Base-by-base conservation (phyloP, 2,888 invertebrate genomes). In the Cataglyphis altisquamis region DNA sequence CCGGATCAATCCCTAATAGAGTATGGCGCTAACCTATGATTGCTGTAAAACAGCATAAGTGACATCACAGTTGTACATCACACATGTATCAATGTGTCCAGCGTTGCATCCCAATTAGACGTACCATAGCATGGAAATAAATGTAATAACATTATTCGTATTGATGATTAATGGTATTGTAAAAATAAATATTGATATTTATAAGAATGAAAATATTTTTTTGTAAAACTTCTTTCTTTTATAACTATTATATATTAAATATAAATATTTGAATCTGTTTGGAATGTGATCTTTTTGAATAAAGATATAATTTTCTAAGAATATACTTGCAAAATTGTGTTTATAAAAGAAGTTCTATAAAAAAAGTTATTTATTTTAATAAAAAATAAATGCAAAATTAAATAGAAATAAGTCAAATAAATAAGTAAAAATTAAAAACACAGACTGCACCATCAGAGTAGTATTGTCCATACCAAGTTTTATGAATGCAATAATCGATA, bases 71-170 rank as follows among this genome's bases (percentile, higher is more conserved):
- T 94, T 92, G 94, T 87, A 94, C 94, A 94, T 94, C 93, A 92
- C 91, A 93, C 91, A 92, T 91, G 91, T 91, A 90, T 93, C 93
- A 93, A 93, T 91, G 91, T 90, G 92, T 93, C 94, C 94, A 93
- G 91, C 92, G 94, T 94, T 92, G 93, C 87, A 91, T 93, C 92
- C 94, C 93, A 90, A 94, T 90, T 91, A 93, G 93, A 94, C 91
- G 94, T 92, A 94, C 92, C 93, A 92, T 92, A 93, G 93, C 94
- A 94, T 95, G 94, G 91, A 94, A 94, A 94, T 92, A 94, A 94
- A 94, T 93, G 91, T 87, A 89, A 92, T 82, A 91, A 90, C 88
- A 93, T 93, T 94, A 92, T 91, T 92, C 83, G 72, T 85, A 89
- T 88, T 83, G 82, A 90, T 85, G 82, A 85, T 85, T 70, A 73